A percentile compares a stretch with the other conserved stretches of the same genome.
phyloP scores from a whole-genome alignment of 2,888 invertebrate species.

The Crocallis elinguaria region DNA sequence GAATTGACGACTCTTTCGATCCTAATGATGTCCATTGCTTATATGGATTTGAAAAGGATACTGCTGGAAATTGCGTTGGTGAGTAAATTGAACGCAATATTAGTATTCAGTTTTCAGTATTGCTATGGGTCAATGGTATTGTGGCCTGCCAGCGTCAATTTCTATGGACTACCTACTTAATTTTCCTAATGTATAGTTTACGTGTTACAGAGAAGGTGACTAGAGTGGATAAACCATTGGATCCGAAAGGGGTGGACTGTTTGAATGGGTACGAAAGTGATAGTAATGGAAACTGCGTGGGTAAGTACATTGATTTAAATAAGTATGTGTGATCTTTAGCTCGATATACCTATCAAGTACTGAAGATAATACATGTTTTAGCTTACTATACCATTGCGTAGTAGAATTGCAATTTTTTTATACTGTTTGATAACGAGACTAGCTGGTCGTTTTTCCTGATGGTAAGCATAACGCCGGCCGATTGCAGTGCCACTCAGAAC shows the following conservation, averaged over 20 bases:
- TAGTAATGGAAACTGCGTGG: slow-evolving; percentile 29
- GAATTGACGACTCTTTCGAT: slow-evolving; percentile 44
- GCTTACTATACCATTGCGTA: no score
- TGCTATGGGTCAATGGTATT: no score
- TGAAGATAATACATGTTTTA: no score
- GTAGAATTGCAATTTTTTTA: no score
- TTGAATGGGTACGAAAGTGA: slow-evolving; percentile 14
- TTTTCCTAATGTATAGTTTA: neutral
- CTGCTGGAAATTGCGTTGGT: slow-evolving; percentile 85
- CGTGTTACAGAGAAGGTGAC: slow-evolving; percentile 3
- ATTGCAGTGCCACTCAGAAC: no score
- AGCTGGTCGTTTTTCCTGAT: no score
- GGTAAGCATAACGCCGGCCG: no score
- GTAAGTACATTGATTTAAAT: slow-evolving; percentile 16
- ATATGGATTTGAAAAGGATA: slow-evolving; percentile 82
- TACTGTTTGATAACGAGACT: no score
- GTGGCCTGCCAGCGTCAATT: no score
- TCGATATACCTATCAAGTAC: no score
- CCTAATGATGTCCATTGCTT: slow-evolving; percentile 70
- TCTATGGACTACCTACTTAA: no score
- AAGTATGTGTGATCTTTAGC: no score
- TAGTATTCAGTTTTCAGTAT: neutral
- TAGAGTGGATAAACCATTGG: slow-evolving; percentile 37
- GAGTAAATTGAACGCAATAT: slow-evolving; percentile 40
- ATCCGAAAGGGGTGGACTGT: slow-evolving; percentile 49